Base-by-base conservation (phyloP, 1,140 invertebrate species). In the Orussus abietinus region DNA sequence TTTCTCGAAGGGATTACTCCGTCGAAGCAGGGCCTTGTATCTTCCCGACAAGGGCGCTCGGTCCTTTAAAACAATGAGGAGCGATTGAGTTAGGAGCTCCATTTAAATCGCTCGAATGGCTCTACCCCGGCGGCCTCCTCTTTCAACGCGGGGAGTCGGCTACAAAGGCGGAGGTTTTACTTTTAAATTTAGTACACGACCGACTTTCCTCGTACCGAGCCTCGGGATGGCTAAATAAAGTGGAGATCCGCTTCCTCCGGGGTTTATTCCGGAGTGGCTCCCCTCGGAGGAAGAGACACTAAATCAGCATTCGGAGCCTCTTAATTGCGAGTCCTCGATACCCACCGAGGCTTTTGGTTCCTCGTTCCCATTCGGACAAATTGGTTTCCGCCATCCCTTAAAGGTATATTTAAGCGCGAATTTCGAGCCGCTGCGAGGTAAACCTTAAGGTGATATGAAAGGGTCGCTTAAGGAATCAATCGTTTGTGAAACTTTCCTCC, bases 31-130 rank as follows among this genome's bases (percentile, higher is more conserved):
- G n/a, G n/a, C n/a, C n/a, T n/a, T n/a, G n/a, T n/a, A n/a, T n/a
- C n/a, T n/a, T n/a, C n/a, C n/a, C n/a, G n/a, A n/a, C n/a, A n/a
- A n/a, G n/a, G n/a, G n/a, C n/a, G n/a, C n/a, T n/a, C n/a, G n/a
- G n/a, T n/a, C 6, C 22, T n/a, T 25, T 25, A 25, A 25, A 25
- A 25, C 22, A 25, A 25, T 25, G 22, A 25, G 22, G n/a, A 25
- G 22, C 22, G 22, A 25, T 25, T n/a, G 22, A 25, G 22, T 25
- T 25, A 25, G 38, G 58, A 62, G 52, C 49, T 57, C 53, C 54
- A 54, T 56, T 67, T 67, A 68, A 68, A 69, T 68, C 65, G 59
- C 56, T 64, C 63, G 55, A 67, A 67, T 64, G 55, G 58, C 54
- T 55, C 54, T 43, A 50, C 56, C 49, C 40, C 38, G 46, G 53